These are phyloP conservation scores for Parotocinclus haroldoi DNA, from an alignment of 2,797 vertebrate genomes.

Conservation along the genomic window DNA sequence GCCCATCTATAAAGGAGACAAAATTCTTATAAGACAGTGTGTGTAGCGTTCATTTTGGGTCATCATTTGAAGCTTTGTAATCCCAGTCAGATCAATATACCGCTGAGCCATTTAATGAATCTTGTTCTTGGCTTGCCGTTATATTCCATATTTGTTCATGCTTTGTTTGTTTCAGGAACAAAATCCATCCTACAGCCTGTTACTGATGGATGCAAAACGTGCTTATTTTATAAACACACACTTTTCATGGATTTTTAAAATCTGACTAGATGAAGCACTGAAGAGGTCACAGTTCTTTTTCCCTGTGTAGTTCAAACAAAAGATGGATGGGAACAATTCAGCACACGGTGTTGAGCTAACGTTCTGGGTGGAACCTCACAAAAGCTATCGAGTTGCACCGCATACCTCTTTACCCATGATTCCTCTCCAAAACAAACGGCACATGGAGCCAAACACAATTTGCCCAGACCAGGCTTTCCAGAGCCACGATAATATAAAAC, in stretches of 20 bases:
- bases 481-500: constrained; percentile 40
- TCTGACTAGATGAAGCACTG: neutral
- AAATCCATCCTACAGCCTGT: constrained; percentile 1
- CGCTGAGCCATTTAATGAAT: neutral
- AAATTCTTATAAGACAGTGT: neutral
- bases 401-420: constrained; percentile 43
- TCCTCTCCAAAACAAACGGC: constrained; percentile 46
- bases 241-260: constrained; percentile 17
- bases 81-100: constrained; percentile 1
- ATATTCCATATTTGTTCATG: constrained; percentile 3
- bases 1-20: neutral
- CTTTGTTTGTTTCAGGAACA: constrained; percentile 1
- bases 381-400: constrained; percentile 42
- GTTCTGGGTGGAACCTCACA: constrained; percentile 42
- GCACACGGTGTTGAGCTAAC: constrained; percentile 26
- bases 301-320: constrained; percentile 15
- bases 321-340: constrained; percentile 35
- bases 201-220: constrained; percentile 8
- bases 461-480: constrained; percentile 28
- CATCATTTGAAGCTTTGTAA: constrained; percentile 19
- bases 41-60: constrained; percentile 5
- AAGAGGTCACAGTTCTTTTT: constrained; percentile 19
- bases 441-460: constrained; percentile 46
- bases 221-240: constrained; percentile 2
- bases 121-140: constrained; percentile 6